Evolutionary conservation across 2,113 vertebrate genomes (phyloP), one percentile per base, ranked within the genome.

Genomic region (Eptesicus fuscus): DNA sequence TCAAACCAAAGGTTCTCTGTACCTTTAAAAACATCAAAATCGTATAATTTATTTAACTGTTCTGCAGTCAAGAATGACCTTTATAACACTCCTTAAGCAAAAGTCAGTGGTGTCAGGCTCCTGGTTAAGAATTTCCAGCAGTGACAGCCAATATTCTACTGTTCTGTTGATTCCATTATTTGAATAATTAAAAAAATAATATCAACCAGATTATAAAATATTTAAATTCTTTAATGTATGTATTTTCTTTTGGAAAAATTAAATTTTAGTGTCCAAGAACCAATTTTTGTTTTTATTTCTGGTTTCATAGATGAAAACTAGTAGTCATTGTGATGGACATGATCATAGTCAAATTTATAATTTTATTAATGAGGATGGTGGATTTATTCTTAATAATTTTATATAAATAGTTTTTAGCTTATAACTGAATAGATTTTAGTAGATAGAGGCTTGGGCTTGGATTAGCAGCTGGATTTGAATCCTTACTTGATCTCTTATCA

Each of bases 1-100:
- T 20, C 28, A 87, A 63, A 73, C 18, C 47, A n/a, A 79, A 74
- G 20, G 28, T 11, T 84, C 17, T 84, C 37, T 51, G 13, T 73
- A 53, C 7, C 76, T 94, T 91, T 63, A 76, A 69, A 17, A 37
- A 90, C 5, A 23, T 91, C 25, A 80, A 37, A 47, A 53, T 78
- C n/a, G n/a, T 94, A 90, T 42, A 87, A 76, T 91, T 93, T 93
- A 89, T 91, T 96, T 53, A 94, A 89, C 35, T 92, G 30, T 95
- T 93, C 63, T 83, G 17, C 11, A 88, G 53, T 89, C 25, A 82
- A 83, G 63, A 71, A 44, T 87, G 56, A 94, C 76, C 74, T 96
- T 96, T 94, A 40, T 59, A 71, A 88, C 84, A 65, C 6, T 30
- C 35, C 79, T 65, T 56, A 79, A 86, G 67, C 61, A 93, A 93